Evolutionary conservation across 2,113 vertebrate species (phyloP).

Genomic region (Pavo muticus): DNA sequence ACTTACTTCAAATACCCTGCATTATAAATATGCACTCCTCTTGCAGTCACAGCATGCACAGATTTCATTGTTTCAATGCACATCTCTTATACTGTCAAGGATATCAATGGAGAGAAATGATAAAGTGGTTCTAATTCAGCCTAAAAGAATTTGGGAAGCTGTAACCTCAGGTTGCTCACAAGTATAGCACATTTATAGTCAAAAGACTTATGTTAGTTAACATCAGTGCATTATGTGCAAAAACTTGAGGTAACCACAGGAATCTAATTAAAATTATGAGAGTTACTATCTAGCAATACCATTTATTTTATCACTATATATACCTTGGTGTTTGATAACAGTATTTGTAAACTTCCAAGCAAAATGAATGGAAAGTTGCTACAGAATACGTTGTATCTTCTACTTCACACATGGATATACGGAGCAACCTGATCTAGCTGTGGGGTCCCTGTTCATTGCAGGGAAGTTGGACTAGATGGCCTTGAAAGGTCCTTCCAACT

Average conservation of each 20-base stretch:
- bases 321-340: rapidly evolving
- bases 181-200: background rate
- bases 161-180: background rate
- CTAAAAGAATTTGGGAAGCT: background rate
- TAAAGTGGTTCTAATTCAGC: background rate
- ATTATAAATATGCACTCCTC: background rate
- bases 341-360: background rate
- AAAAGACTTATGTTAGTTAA: background rate
- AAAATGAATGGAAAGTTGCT: background rate
- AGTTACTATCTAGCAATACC: background rate
- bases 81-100: background rate
- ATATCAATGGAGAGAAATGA: background rate
- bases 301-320: background rate
- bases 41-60: background rate
- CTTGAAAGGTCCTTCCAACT: too few relatives aligned
- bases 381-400: background rate
- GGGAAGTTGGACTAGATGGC: too few relatives aligned
- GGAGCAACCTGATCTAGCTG: too few relatives aligned
- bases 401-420: background rate
- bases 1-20: background rate
- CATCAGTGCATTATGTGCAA: background rate
- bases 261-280: background rate
- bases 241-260: background rate
- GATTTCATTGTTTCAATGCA: background rate
- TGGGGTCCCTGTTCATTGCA: too few relatives aligned